Evolutionary conservation across 2,888 invertebrate genomes (phyloP).

Genomic region (Perizoma flavofasciatum): DNA sequence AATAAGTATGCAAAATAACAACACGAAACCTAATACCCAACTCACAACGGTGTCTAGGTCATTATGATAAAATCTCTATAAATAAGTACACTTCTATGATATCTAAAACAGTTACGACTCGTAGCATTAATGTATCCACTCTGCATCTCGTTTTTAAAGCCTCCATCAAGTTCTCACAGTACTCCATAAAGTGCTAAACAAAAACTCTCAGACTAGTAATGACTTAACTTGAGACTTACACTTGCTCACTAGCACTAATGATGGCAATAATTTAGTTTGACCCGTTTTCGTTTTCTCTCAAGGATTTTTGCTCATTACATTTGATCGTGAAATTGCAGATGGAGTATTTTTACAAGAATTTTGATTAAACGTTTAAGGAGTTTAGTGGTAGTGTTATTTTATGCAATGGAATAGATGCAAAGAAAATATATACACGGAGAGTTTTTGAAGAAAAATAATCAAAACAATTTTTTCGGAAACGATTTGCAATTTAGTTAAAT

Average conservation of each 20-base stretch:
- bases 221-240: constrained; percentile 27
- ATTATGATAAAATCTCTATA: constrained; percentile 53
- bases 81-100: constrained; percentile 49
- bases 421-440: no score
- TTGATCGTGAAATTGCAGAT: constrained; percentile 18
- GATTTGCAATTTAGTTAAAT: no score
- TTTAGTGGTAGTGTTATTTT: neutral
- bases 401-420: neutral
- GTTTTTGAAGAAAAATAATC: no score
- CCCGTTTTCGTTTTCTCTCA: constrained; percentile 28
- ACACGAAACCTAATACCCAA: constrained; percentile 26
- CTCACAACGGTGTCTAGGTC: constrained; percentile 49
- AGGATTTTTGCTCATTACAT: constrained; percentile 23
- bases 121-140: constrained; percentile 51
- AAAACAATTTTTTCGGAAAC: no score
- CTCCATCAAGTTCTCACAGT: constrained; percentile 29
- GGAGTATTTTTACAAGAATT: constrained; percentile 10
- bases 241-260: constrained; percentile 27
- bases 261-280: constrained; percentile 17
- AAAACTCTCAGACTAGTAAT: constrained; percentile 31
- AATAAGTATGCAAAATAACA: neutral
- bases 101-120: constrained; percentile 54
- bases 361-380: constrained; percentile 11
- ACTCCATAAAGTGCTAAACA: constrained; percentile 14
- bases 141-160: constrained; percentile 41